A percentile compares a stretch with the other conserved stretches of the same genome.
phyloP scores from a whole-genome alignment of 2,113 vertebrate genomes.

The Bettongia penicillata region DNA sequence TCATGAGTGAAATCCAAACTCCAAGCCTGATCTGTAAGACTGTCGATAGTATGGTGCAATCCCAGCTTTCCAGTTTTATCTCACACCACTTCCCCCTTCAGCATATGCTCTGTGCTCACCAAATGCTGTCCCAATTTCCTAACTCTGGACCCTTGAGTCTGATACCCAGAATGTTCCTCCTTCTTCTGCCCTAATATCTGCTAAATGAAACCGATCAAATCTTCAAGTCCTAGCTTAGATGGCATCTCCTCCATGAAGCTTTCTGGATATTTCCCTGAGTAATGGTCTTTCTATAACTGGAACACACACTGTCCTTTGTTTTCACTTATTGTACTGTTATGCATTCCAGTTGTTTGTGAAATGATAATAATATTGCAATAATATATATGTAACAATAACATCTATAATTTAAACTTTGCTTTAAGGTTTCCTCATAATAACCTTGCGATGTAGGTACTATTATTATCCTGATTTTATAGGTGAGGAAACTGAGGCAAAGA shows the following conservation, averaged over 20 bases:
- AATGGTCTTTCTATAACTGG: not conserved
- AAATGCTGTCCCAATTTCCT: not conserved
- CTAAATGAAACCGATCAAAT: not conserved
- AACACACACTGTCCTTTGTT: not conserved
- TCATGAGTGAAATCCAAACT: not conserved
- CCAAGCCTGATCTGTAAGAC: not conserved
- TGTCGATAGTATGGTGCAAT: not conserved
- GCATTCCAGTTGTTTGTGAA: too few species aligned
- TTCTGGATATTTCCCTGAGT: not conserved
- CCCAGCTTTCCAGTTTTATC: not conserved
- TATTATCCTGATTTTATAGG: too few species aligned
- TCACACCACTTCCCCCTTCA: not conserved
- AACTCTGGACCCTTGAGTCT: not conserved
- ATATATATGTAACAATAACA: too few species aligned
- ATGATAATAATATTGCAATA: too few species aligned
- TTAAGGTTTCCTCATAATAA: too few species aligned
- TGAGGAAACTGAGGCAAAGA: not conserved
- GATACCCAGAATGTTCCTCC: not conserved
- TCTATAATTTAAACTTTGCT: too few species aligned
- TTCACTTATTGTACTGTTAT: not conserved
- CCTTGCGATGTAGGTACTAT: too few species aligned
- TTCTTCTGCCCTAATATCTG: not conserved
- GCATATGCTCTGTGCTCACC: not conserved
- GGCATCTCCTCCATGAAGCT: not conserved
- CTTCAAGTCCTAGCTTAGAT: not conserved